These are phyloP conservation scores for Dissostichus mawsoni DNA, from an alignment of 2,113 vertebrate genomes.

Conservation along the genomic window DNA sequence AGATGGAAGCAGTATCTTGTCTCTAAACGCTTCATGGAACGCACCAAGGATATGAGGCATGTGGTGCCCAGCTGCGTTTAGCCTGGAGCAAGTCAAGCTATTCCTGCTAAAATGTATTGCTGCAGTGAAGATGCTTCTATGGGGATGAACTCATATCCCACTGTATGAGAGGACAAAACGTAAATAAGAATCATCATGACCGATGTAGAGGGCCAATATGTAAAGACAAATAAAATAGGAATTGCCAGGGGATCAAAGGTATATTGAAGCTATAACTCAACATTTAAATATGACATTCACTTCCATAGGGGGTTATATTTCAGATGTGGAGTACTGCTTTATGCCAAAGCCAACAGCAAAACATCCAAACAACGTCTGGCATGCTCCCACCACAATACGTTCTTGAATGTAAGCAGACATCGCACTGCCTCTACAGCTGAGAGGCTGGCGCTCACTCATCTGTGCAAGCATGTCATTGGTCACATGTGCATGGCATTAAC, in stretches of 20 bases:
- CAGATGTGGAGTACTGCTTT: constrained; percentile 1
- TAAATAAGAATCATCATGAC: background rate
- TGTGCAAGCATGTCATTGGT: constrained; percentile 66
- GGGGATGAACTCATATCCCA: constrained; percentile 13
- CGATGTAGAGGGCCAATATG: background rate
- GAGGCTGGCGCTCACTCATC: constrained; percentile 46
- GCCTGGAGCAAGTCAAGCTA: constrained; percentile 42
- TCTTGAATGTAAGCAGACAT: constrained; percentile 40
- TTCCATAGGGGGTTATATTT: background rate
- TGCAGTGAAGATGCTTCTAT: constrained; percentile 34
- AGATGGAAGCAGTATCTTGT: constrained; percentile 51
- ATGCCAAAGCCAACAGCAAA: constrained; percentile 33
- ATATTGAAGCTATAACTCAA: background rate
- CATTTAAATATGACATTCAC: constrained; percentile 2
- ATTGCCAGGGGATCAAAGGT: background rate
- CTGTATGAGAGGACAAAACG: constrained; percentile 14
- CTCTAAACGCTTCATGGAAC: constrained; percentile 40
- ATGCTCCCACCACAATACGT: constrained; percentile 13
- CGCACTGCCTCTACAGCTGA: constrained; percentile 53
- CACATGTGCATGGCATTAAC: constrained; percentile 73
- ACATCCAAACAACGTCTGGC: constrained; percentile 58
- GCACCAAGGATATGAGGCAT: constrained; percentile 60
- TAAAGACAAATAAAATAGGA: constrained; percentile 4
- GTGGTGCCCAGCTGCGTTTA: constrained; percentile 76
- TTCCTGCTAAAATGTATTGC: constrained; percentile 39